Evolutionary conservation across 2,888 invertebrate species (phyloP).

Genomic region (Sericinus montela): DNA sequence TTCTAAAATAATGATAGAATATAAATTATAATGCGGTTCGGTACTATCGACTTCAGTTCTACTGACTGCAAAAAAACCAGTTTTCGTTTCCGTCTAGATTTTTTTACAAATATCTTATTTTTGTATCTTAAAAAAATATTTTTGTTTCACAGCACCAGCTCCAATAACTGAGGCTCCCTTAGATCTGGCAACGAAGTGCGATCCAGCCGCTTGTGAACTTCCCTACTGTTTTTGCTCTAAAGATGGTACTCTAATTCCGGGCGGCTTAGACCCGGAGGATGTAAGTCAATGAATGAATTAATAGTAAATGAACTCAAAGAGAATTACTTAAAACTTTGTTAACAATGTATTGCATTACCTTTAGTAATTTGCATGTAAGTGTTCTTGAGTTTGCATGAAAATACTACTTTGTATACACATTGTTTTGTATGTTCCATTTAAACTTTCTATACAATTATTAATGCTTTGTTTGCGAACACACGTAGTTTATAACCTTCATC

Average conservation of each 20-base stretch:
- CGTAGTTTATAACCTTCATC: too few species aligned
- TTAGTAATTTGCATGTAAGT: too few species aligned
- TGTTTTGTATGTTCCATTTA: not conserved
- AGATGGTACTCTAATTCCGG: constrained; percentile 93
- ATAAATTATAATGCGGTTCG: too few species aligned
- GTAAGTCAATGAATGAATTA: constrained; percentile 63
- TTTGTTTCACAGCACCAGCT: constrained; percentile 82
- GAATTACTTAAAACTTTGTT: too few species aligned
- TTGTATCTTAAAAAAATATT: not conserved
- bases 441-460: constrained; percentile 10
- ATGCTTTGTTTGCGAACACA: constrained; percentile 4
- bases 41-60: too few species aligned
- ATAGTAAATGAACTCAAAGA: not conserved
- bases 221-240: constrained; percentile 96
- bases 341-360: not conserved
- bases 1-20: too few species aligned
- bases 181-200: constrained; percentile 89
- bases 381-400: not conserved
- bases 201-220: constrained; percentile 85
- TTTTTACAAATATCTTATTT: too few species aligned
- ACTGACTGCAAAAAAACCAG: too few species aligned
- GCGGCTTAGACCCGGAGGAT: constrained; percentile 88
- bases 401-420: not conserved
- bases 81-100: too few species aligned
- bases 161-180: constrained; percentile 89